Evolutionary conservation across 2,888 invertebrate species (phyloP).

Genomic region (Diachrysia chrysitis): DNA sequence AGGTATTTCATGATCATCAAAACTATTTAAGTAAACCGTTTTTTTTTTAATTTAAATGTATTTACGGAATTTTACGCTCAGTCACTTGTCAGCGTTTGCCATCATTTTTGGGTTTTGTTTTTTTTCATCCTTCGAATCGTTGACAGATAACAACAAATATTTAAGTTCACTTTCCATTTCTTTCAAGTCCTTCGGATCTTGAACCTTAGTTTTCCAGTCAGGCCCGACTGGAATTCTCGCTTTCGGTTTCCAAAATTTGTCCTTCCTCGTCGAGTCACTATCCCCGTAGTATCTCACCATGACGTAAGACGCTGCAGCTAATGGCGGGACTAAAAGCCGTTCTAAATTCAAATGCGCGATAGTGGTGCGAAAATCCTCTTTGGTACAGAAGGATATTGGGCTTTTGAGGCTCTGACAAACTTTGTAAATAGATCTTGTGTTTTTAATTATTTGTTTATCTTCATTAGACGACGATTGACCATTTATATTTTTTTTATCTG

Average conservation of each 20-base stretch:
- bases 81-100: not conserved
- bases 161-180: constrained; percentile 13
- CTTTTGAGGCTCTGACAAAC: not conserved
- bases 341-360: constrained; percentile 40
- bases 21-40: not conserved
- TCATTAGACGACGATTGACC: not conserved
- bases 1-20: not conserved
- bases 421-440: not conserved
- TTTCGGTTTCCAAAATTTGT: constrained; percentile 28
- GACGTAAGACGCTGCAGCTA: constrained; percentile 40
- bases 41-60: not conserved
- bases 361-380: constrained; percentile 2
- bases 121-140: not conserved
- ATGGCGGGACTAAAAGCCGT: constrained; percentile 42
- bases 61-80: not conserved
- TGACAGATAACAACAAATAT: constrained; percentile 37
- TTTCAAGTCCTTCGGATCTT: not conserved
- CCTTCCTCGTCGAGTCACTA: not conserved
- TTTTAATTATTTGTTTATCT: not conserved
- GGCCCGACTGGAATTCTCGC: constrained; percentile 12
- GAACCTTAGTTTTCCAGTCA: not conserved
- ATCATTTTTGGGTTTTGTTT: not conserved
- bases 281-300: constrained; percentile 17
- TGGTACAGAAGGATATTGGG: constrained; percentile 7
- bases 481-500: not conserved